Evolutionary conservation across 2,113 vertebrate species (phyloP).

Genomic region (Pteropus alecto): DNA sequence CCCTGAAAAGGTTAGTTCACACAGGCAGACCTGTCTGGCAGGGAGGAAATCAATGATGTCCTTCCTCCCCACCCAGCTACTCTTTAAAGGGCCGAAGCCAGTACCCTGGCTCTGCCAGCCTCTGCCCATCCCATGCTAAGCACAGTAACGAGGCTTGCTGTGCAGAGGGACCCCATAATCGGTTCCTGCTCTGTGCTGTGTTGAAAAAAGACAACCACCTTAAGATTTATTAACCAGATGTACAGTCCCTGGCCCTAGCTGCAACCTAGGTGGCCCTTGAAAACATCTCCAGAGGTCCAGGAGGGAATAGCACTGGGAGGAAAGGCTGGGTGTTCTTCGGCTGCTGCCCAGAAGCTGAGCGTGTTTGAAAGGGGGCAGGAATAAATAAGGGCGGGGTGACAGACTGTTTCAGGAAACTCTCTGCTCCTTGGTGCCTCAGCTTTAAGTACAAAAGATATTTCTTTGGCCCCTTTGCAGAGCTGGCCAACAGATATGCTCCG

Average conservation of each 20-base stretch:
- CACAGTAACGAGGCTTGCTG: background rate
- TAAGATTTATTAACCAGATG: background rate
- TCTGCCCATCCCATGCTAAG: background rate
- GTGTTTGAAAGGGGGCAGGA: background rate
- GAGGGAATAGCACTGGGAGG: background rate
- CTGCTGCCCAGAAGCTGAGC: background rate
- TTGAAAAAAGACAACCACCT: background rate
- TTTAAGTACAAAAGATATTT: background rate
- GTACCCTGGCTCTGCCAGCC: background rate
- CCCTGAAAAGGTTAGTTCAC: background rate
- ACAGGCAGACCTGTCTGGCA: background rate
- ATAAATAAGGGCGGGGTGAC: background rate
- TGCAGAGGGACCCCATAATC: background rate
- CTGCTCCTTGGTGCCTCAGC: background rate
- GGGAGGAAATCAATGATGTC: background rate
- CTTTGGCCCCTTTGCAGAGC: background rate
- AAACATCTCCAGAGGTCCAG: background rate
- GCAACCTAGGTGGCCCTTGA: background rate
- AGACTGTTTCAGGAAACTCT: background rate
- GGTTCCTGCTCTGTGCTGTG: background rate
- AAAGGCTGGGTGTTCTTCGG: rapidly evolving
- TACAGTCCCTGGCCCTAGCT: background rate
- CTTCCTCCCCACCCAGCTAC: background rate
- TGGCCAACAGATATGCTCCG: background rate
- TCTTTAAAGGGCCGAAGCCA: background rate